Conservation (phyloP, 2,113 vertebrate species). For the Eupsittula cactorum region DNA sequence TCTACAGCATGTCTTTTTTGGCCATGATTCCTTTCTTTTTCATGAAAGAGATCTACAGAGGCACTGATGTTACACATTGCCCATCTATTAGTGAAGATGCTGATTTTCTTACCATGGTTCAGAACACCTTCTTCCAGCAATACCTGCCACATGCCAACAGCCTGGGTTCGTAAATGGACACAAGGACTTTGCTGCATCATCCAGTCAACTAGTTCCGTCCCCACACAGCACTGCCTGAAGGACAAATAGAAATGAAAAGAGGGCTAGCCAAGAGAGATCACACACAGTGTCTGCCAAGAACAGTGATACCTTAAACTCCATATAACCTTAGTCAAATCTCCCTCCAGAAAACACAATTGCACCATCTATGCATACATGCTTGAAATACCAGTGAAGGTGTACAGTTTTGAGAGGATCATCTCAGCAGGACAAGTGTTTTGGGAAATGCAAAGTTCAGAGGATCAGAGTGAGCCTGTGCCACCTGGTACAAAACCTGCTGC, state of each 20-base stretch:
- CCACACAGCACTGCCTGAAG: slow-evolving; percentile 93
- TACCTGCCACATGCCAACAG: slow-evolving; percentile 98
- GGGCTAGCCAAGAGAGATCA: not conserved
- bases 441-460: not conserved
- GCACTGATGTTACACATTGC: not conserved
- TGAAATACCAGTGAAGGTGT: not conserved
- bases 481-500: not conserved
- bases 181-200: slow-evolving; percentile 92
- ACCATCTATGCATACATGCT: not conserved
- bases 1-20: not conserved
- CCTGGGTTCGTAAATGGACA: slow-evolving; percentile 90
- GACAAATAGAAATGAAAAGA: not conserved
- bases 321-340: not conserved
- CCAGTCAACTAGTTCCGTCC: slow-evolving; percentile 97
- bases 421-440: not conserved
- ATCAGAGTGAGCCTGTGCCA: not conserved
- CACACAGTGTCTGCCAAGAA: not conserved
- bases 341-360: not conserved
- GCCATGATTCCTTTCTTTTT: not conserved
- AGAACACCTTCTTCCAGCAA: slow-evolving; percentile 94
- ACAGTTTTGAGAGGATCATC: not conserved
- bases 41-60: not conserved
- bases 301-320: not conserved
- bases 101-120: slow-evolving; percentile 85
- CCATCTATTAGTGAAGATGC: not conserved